Conservation (phyloP, 2,797 vertebrate genomes). For the Tinamus major region DNA sequence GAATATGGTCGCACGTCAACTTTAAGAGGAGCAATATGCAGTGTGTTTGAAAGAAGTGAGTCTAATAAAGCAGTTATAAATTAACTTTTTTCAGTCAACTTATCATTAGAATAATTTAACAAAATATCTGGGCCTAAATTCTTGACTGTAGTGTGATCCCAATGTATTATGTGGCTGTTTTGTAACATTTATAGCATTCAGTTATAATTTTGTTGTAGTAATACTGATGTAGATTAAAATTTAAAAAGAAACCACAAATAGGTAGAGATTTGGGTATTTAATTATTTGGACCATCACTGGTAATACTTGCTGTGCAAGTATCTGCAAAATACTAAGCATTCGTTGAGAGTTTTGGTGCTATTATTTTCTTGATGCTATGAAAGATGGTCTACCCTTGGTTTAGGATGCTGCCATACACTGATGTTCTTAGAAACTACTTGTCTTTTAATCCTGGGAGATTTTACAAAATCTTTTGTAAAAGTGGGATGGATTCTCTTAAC, state of each 20-base stretch:
- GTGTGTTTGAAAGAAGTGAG: neutral
- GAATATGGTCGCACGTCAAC: neutral
- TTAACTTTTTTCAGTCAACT: neutral
- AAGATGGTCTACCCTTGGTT: neutral
- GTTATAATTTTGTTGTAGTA: neutral
- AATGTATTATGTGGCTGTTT: neutral
- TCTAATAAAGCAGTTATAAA: neutral
- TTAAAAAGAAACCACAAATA: neutral
- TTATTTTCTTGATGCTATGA: neutral
- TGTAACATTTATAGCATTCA: neutral
- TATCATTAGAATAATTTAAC: neutral
- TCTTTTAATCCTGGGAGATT: neutral
- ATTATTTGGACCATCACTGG: neutral
- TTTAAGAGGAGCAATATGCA: neutral
- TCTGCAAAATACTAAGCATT: neutral
- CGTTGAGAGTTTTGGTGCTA: too few species aligned
- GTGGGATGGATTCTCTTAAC: neutral
- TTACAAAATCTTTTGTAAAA: neutral
- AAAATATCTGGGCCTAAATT: neutral
- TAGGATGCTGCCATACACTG: neutral
- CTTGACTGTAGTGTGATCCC: accelerated
- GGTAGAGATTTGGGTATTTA: neutral
- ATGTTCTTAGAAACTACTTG: neutral
- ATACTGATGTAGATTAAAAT: neutral
- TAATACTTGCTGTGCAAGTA: neutral